Percentiles rank a stretch among this genome's conserved stretches.
Evolutionary conservation across 2,113 vertebrate genomes (phyloP).

Genomic region (Grammomys dolichurus): DNA sequence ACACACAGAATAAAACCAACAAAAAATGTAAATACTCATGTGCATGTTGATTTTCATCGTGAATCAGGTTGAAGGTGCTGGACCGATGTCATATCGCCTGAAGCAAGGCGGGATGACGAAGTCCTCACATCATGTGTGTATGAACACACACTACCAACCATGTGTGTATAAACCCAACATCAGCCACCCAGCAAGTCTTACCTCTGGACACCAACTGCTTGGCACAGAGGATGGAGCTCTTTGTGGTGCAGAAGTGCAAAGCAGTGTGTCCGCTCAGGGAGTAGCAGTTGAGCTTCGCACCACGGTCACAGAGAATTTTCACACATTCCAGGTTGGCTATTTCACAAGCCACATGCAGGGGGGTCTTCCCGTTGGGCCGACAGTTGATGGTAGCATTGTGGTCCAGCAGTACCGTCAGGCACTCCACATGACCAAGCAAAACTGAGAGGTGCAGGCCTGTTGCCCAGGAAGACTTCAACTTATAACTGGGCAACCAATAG

Average conservation of each 20-base stretch:
- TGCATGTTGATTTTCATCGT: background rate
- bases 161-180: background rate
- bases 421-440: slow-evolving; percentile 93
- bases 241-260: slow-evolving; percentile 94
- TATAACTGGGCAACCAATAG: slow-evolving; percentile 97
- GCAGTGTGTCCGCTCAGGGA: slow-evolving; percentile 94
- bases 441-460: slow-evolving; percentile 95
- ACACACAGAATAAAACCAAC: background rate
- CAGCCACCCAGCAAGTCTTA: slow-evolving; percentile 79
- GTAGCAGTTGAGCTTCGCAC: slow-evolving; percentile 92
- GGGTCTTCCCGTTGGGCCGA: slow-evolving; percentile 97
- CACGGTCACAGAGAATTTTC: slow-evolving; percentile 90
- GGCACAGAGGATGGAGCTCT: slow-evolving; percentile 92
- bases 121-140: background rate
- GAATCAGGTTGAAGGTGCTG: background rate
- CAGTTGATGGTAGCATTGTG: slow-evolving; percentile 93
- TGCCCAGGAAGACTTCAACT: slow-evolving; percentile 96
- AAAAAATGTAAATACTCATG: background rate
- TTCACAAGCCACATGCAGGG: slow-evolving; percentile 95
- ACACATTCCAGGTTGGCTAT: slow-evolving; percentile 91
- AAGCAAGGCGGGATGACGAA: background rate
- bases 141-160: background rate
- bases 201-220: slow-evolving; percentile 94
- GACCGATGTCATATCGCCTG: background rate
- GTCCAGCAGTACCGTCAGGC: slow-evolving; percentile 91